A percentile compares a stretch with the other conserved stretches of the same genome.
phyloP scores from a whole-genome alignment of 2,888 invertebrate species.

The Sialis fuliginosa region DNA sequence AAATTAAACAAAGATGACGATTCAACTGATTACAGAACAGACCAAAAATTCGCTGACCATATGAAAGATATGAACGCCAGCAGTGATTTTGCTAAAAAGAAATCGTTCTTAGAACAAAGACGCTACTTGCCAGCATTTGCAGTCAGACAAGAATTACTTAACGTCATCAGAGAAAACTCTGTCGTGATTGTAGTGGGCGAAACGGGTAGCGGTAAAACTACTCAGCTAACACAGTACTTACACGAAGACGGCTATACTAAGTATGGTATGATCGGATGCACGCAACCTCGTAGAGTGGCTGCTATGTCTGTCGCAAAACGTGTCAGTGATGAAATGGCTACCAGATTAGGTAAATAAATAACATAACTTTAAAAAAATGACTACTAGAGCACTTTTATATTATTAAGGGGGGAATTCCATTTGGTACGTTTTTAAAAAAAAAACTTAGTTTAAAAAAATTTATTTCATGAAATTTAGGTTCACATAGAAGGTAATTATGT shows the following conservation, averaged over 20 bases:
- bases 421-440: no score
- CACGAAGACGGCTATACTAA: slow-evolving; percentile 93
- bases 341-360: slow-evolving; percentile 45
- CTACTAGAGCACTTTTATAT: no score
- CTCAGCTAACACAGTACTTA: slow-evolving; percentile 91
- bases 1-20: slow-evolving; percentile 45
- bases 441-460: no score
- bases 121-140: slow-evolving; percentile 91
- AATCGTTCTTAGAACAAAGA: slow-evolving; percentile 70
- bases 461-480: no score
- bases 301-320: slow-evolving; percentile 99
- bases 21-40: slow-evolving; percentile 73
- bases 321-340: slow-evolving; percentile 94
- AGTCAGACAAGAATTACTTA: slow-evolving; percentile 79
- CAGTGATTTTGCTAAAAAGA: slow-evolving; percentile 74
- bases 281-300: slow-evolving; percentile 92
- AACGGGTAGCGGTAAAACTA: slow-evolving; percentile 95
- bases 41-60: slow-evolving; percentile 93
- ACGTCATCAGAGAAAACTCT: slow-evolving; percentile 81
- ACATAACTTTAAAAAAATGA: no score
- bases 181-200: slow-evolving; percentile 91
- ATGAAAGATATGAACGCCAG: slow-evolving; percentile 54
- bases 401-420: no score
- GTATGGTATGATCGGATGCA: slow-evolving; percentile 91
- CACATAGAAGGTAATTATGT: no score